Conservation (phyloP, 2,888 invertebrate species). For the Sturmia bella region DNA sequence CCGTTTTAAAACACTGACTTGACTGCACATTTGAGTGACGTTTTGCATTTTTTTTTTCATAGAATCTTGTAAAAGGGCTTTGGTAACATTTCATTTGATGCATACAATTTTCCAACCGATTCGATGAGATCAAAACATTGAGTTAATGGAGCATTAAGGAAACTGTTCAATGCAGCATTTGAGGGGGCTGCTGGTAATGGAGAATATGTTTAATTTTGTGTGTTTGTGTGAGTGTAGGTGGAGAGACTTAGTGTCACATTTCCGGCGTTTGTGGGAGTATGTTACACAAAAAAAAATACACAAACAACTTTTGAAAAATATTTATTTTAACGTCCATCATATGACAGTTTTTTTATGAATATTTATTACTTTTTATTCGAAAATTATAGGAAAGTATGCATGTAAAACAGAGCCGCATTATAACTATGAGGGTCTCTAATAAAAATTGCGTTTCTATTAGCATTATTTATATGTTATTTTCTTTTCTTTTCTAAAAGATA, state of each 20-base stretch:
- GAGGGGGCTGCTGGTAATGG: slow-evolving; percentile 14
- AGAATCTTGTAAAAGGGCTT: slow-evolving; percentile 43
- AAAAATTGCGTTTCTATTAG: too few relatives aligned
- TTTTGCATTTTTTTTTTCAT: slow-evolving; percentile 54
- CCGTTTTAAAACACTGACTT: slow-evolving; percentile 52
- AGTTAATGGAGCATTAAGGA: slow-evolving; percentile 66
- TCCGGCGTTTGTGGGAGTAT: slow-evolving; percentile 67
- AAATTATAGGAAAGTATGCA: background rate
- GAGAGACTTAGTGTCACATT: slow-evolving; percentile 67
- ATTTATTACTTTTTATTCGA: slow-evolving; percentile 16
- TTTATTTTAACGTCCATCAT: slow-evolving; percentile 36
- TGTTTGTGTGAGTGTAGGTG: slow-evolving; percentile 49
- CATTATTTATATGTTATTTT: background rate
- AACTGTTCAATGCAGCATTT: slow-evolving; percentile 54
- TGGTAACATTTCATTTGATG: slow-evolving; percentile 46
- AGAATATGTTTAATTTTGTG: background rate
- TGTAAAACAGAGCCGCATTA: background rate
- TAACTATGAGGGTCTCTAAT: too few relatives aligned
- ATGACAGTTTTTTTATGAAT: slow-evolving; percentile 27
- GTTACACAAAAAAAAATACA: slow-evolving; percentile 21
- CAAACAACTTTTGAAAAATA: background rate
- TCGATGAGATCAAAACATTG: slow-evolving; percentile 44
- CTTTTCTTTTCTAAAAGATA: too few relatives aligned
- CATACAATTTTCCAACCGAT: slow-evolving; percentile 47
- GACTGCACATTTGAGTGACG: slow-evolving; percentile 64